A percentile compares a stretch with the other conserved stretches of the same genome.
These are phyloP conservation scores for Laterallus jamaicensis DNA, from an alignment of 2,113 vertebrate species.

Conservation along the genomic window DNA sequence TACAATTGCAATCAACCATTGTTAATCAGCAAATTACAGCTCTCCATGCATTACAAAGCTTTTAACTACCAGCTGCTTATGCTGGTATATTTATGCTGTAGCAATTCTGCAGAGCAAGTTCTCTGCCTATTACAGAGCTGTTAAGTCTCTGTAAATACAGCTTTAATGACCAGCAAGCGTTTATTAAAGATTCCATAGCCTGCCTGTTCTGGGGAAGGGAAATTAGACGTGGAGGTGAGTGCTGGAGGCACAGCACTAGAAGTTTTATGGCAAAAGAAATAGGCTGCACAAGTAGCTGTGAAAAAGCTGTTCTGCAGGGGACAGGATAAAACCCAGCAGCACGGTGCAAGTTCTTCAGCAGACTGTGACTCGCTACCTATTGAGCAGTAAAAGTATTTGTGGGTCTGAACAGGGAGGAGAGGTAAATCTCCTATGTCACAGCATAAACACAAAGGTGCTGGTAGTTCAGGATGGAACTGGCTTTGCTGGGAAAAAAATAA, in stretches of 20 bases:
- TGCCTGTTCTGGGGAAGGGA: not conserved
- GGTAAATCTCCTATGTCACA: not conserved
- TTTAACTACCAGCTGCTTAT: conserved; percentile 61
- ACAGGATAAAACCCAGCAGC: not conserved
- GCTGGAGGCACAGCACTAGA: not conserved
- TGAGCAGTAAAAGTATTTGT: not conserved
- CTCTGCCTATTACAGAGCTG: not conserved
- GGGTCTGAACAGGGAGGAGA: not conserved
- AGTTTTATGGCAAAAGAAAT: not conserved
- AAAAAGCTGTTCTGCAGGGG: not conserved
- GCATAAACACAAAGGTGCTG: not conserved
- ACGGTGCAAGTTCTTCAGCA: not conserved
- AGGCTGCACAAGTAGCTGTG: not conserved
- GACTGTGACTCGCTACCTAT: not conserved
- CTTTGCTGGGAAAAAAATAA: not conserved
- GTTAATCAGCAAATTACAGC: conserved; percentile 67
- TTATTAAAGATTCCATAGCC: conserved; percentile 14
- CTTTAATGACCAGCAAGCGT: conserved; percentile 15
- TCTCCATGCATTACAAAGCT: conserved; percentile 29
- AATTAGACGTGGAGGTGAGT: not conserved
- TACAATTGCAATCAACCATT: not conserved
- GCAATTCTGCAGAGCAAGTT: conserved; percentile 28
- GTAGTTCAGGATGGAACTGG: not conserved
- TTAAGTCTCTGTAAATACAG: conserved; percentile 19
- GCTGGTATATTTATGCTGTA: not conserved